phyloP scores from a whole-genome alignment of 2,797 vertebrate genomes.

The Phataginus tricuspis region DNA sequence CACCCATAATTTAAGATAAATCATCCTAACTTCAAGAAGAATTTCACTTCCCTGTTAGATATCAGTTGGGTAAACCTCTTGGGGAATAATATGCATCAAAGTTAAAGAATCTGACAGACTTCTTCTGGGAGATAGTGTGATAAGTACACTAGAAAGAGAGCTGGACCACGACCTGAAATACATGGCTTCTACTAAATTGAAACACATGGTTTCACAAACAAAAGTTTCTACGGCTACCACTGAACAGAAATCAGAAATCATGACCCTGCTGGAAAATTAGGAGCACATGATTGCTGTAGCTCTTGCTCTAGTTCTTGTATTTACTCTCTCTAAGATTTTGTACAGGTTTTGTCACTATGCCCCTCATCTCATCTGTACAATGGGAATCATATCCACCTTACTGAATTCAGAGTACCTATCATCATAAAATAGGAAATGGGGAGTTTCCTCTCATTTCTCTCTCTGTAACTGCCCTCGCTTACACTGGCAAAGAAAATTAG shows the following conservation, averaged over 20 bases:
- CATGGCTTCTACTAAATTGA: constrained; percentile 28
- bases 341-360: not conserved
- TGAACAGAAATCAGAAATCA: constrained; percentile 41
- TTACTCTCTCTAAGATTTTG: not conserved
- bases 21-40: constrained; percentile 21
- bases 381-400: not conserved
- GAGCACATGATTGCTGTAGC: not conserved
- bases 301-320: not conserved
- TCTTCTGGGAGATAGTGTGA: constrained; percentile 13
- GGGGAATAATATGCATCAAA: not conserved
- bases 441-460: not conserved
- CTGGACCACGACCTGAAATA: not conserved
- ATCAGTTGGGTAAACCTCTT: not conserved
- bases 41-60: constrained; percentile 26
- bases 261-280: constrained; percentile 30
- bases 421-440: not conserved
- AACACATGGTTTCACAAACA: constrained; percentile 54
- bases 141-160: not conserved
- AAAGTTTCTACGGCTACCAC: constrained; percentile 32
- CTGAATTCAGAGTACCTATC: not conserved
- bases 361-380: not conserved
- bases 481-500: not conserved
- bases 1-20: constrained; percentile 36
- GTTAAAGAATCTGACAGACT: constrained; percentile 40
- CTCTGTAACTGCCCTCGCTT: not conserved